Conservation (phyloP, 2,888 invertebrate genomes). For the Diaprepes abbreviatus region DNA sequence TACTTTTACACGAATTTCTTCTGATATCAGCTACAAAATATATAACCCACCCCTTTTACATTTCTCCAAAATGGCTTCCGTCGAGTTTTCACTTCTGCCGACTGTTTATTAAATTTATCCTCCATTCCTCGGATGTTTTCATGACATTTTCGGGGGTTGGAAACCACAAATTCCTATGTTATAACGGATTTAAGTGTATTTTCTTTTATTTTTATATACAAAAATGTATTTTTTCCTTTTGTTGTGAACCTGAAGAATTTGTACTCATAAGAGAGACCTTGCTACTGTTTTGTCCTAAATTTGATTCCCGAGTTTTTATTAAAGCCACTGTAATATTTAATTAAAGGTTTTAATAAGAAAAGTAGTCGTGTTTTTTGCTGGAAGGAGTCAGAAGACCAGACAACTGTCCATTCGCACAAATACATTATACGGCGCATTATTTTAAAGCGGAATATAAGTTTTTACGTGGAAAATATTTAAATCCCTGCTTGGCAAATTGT, state of each 20-base stretch:
- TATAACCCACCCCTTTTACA: not conserved
- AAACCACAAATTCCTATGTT: conserved; percentile 17
- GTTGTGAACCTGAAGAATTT: not conserved
- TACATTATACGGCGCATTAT: too few species aligned
- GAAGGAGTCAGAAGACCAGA: too few species aligned
- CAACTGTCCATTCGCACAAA: too few species aligned
- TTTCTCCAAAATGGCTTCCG: conserved; percentile 11
- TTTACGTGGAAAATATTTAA: too few species aligned
- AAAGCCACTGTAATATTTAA: too few species aligned
- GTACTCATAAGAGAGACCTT: not conserved
- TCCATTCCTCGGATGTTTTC: conserved; percentile 11
- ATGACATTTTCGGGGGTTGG: conserved; percentile 3
- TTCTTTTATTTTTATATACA: conserved; percentile 1
- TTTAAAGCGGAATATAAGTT: too few species aligned
- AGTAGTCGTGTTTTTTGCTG: too few species aligned
- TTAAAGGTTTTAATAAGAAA: too few species aligned
- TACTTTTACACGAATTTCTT: too few species aligned
- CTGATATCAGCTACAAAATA: conserved; percentile 20
- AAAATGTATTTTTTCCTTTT: not conserved
- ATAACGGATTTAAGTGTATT: conserved; percentile 14
- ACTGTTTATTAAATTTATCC: conserved; percentile 24
- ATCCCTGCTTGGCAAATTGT: too few species aligned
- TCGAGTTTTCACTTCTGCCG: conserved; percentile 18
- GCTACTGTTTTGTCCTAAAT: too few species aligned
- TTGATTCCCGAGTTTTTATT: too few species aligned